Conservation (phyloP, 2,888 invertebrate species). For the Mythimna vitellina region DNA sequence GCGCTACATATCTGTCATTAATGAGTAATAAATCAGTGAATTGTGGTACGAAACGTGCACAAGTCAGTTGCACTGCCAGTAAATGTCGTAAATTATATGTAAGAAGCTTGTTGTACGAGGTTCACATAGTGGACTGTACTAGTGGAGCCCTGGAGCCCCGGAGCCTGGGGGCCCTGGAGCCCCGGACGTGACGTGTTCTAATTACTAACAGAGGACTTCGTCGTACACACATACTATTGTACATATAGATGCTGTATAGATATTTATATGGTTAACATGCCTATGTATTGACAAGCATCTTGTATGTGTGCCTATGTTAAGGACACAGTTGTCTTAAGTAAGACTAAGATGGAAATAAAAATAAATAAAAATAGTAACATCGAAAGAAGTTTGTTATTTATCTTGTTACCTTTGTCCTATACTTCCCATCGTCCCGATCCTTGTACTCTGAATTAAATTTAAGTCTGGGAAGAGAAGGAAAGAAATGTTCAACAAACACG, state of each 20-base stretch:
- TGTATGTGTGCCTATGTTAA: constrained; percentile 86
- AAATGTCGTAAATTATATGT: constrained; percentile 74
- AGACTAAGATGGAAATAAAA: constrained; percentile 86
- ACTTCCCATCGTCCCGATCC: constrained; percentile 14
- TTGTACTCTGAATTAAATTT: background rate
- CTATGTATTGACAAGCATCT: constrained; percentile 84
- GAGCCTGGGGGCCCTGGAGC: too few species aligned
- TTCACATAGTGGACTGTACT: constrained; percentile 83
- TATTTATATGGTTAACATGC: constrained; percentile 85
- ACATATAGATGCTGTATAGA: constrained; percentile 90
- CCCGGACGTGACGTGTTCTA: constrained; percentile 26
- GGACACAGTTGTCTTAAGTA: constrained; percentile 85
- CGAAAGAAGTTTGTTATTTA: constrained; percentile 79
- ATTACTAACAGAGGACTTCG: constrained; percentile 56
- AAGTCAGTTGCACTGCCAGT: constrained; percentile 87
- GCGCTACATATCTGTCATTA: constrained; percentile 85
- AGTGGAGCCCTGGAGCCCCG: constrained; percentile 44
- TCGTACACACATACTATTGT: constrained; percentile 83
- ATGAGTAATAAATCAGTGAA: constrained; percentile 56
- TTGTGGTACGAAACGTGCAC: constrained; percentile 77
- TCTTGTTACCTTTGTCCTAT: constrained; percentile 42
- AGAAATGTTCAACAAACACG: background rate
- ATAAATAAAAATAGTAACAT: constrained; percentile 90
- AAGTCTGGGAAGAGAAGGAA: constrained; percentile 4
- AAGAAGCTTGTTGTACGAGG: constrained; percentile 77